phyloP scores from a whole-genome alignment of 2,888 invertebrate genomes.

The Coremacera marginata region DNA sequence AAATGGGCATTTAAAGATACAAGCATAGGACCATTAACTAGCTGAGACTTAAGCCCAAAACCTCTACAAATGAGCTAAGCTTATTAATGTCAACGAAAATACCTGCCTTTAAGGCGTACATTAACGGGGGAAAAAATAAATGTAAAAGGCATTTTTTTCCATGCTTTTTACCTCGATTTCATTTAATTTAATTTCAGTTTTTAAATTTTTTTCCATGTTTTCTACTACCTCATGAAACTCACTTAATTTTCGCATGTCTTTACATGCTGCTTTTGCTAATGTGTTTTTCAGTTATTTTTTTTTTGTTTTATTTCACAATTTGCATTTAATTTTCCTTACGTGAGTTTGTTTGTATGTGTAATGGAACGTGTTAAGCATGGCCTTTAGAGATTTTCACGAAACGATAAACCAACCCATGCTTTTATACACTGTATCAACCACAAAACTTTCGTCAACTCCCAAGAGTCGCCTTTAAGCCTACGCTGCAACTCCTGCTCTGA shows the following conservation, averaged over 20 bases:
- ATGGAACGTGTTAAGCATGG: slow-evolving; percentile 57
- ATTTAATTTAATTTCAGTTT: background rate
- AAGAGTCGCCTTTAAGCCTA: slow-evolving; percentile 51
- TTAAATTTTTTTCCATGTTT: background rate
- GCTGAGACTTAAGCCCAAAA: too few species aligned
- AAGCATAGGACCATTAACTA: too few species aligned
- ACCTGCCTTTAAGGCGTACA: too few species aligned
- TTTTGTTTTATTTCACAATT: too few species aligned
- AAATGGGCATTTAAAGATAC: too few species aligned
- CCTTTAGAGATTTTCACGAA: slow-evolving; percentile 54
- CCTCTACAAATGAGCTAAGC: too few species aligned
- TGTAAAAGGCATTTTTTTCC: background rate
- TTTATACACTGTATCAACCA: background rate
- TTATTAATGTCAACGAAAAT: too few species aligned
- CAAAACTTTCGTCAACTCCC: background rate
- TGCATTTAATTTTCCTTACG: background rate
- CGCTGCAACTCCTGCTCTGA: slow-evolving; percentile 20
- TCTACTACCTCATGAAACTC: background rate
- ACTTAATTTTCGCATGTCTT: background rate
- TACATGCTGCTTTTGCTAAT: background rate
- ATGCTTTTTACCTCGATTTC: background rate
- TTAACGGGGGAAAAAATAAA: too few species aligned
- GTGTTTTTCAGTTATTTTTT: background rate
- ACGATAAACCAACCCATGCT: background rate
- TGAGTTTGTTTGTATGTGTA: slow-evolving; percentile 26